Base-by-base conservation (phyloP, 2,113 vertebrate species). In the Serilophus lunatus region DNA sequence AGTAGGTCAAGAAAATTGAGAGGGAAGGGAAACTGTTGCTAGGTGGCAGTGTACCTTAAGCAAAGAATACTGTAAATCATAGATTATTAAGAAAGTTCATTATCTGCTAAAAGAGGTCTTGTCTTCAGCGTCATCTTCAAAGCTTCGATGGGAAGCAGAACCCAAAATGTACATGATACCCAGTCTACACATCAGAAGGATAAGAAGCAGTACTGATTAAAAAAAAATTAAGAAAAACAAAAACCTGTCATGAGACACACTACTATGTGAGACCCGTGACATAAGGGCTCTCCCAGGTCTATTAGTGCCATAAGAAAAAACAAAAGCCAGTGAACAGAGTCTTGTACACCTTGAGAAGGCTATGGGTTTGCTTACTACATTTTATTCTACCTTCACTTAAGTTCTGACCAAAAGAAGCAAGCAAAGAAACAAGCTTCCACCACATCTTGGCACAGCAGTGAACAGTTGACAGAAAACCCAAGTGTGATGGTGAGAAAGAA, bases 11-110 rank as follows among this genome's bases (percentile, higher is more conserved):
- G 53, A 74, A 70, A 59, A 92, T 36, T 76, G 76, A 69, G 92
- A 96, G 83, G 83, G 53, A 95, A 94, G 49, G 50, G 76, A 94
- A 92, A 95, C 82, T 96, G 95, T 96, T 96, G 96, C 95, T 97
- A 97, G 95, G 96, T 97, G 96, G 96, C 95, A 97, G 95, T 95
- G 95, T 95, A 97, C 96, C 83, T 96, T 97, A 95, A 96, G 92
- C 72, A 95, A 97, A 96, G 95, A 96, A 92, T 35, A 94, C 44
- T 75, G 28, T 77, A 96, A 92, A 86, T 79, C 82, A 88, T 5
- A 61, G 56, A 84, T 29, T 81, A 78, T 35, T 72, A 76, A 65
- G 23, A 75, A 95, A 80, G 61, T 96, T 92, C 3, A 2, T 78
- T 77, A 88, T 81, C 81, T 91, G 49, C 85, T 92, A 75, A 68